A percentile compares a stretch with the other conserved stretches of the same genome.
phyloP scores from a whole-genome alignment of 2,797 vertebrate species.

The Tokudaia tokunoshimensis region DNA sequence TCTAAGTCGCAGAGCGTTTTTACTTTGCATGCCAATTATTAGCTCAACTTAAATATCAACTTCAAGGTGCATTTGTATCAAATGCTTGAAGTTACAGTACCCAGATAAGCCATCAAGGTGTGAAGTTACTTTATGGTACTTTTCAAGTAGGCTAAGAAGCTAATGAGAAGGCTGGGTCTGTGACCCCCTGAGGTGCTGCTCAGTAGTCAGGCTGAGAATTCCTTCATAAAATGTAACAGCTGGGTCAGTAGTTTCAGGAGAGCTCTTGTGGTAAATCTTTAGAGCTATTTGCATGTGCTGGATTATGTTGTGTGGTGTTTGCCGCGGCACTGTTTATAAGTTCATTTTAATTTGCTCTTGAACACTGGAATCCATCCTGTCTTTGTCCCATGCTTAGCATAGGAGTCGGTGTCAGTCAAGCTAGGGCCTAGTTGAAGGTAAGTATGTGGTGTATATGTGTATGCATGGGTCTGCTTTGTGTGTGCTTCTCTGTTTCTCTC shows the following conservation, averaged over 20 bases:
- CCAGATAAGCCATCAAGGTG: conserved; percentile 76
- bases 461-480: background rate
- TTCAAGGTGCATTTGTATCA: conserved; percentile 82
- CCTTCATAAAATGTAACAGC: conserved; percentile 19
- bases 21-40: conserved; percentile 74
- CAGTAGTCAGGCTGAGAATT: background rate
- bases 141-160: conserved; percentile 31
- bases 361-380: background rate
- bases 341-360: background rate
- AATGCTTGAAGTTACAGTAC: conserved; percentile 67
- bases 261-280: conserved; percentile 27
- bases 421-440: background rate
- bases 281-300: background rate
- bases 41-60: conserved; percentile 80
- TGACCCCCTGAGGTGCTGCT: background rate
- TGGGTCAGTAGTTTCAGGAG: background rate
- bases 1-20: conserved; percentile 77
- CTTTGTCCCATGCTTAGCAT: background rate
- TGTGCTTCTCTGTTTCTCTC: no score
- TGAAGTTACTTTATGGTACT: conserved; percentile 62
- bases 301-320: background rate
- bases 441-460: background rate
- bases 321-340: background rate
- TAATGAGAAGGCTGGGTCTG: background rate
- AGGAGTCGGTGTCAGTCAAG: background rate